Conservation (phyloP, 2,113 vertebrate species). For the Leptobrachium ailaonicum region DNA sequence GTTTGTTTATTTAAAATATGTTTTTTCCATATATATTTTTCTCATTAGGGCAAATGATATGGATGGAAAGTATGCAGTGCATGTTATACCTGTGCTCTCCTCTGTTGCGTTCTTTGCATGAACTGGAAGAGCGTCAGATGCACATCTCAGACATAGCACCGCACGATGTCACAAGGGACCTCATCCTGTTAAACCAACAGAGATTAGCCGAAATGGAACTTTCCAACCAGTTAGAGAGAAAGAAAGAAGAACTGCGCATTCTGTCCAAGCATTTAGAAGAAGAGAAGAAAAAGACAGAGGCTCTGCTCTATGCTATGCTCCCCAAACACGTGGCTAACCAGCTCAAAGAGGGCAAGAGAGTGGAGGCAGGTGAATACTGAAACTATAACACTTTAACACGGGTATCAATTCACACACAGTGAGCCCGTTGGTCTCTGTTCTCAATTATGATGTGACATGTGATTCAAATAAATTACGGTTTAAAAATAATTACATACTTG, state of each 20-base stretch:
- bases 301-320: conserved; percentile 75
- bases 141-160: conserved; percentile 78
- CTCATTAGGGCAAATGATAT: conserved; percentile 76
- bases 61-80: conserved; percentile 76
- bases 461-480: too few species aligned
- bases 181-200: conserved; percentile 82
- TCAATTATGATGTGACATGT: too few species aligned
- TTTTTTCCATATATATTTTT: background rate
- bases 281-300: conserved; percentile 74
- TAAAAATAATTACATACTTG: too few species aligned
- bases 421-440: too few species aligned
- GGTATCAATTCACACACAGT: background rate
- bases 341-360: conserved; percentile 74
- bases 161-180: conserved; percentile 77
- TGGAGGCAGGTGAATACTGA: conserved; percentile 73
- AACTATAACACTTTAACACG: too few species aligned
- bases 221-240: conserved; percentile 79
- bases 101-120: conserved; percentile 71
- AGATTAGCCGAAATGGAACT: conserved; percentile 78
- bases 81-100: conserved; percentile 82
- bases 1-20: too few species aligned
- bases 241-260: conserved; percentile 73
- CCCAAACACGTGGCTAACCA: conserved; percentile 77
- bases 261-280: conserved; percentile 74
- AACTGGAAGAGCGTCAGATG: conserved; percentile 76